Base-by-base conservation (phyloP, 2,797 vertebrate genomes). In the Rhynchonycteris naso region DNA sequence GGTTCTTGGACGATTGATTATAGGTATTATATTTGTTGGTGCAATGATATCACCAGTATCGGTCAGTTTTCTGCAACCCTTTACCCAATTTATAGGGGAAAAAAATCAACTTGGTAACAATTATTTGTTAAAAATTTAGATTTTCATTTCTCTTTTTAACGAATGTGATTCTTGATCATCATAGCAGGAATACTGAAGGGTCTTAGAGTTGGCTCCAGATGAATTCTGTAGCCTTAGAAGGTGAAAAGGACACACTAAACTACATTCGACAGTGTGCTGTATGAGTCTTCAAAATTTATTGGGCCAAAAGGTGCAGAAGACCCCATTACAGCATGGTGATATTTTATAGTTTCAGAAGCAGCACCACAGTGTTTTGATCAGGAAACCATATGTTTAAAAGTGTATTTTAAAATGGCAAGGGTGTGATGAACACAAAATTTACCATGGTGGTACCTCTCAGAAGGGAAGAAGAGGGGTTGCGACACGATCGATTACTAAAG, bases 81-180 rank as follows among this genome's bases (percentile, higher is more conserved):
- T 78, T 84, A 84, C n/a, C 85, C n/a, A 50, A 18, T 92, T 92
- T 79, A 18, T 19, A 79, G 59, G 66, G 66, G 5, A 43, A 74
- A 79, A 71, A 81, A 33, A 88, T 69, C 10, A 88, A 82, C 19
- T 94, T 76, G 16, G 2, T 87, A 33, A 79, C 18, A 47, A 63
- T n/a, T 61, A 81, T 26, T 87, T 54, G 26, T 33, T 18, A 59
- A 71, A 61, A 30, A 13, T 26, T 56, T n/a, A 22, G 26, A n/a
- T 89, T 91, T 80, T 47, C 11, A n/a, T 93, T 89, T 79, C 43
- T 93, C 16, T 59, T 15, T 80, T 79, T 94, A 59, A 96, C 71
- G 56, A 88, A 72, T 75, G 19, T 28, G 33, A 63, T 83, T 87
- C 19, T 78, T 52, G 30, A 3, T 83, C 21, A 3, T 83, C 24